phyloP scores from a whole-genome alignment of 2,113 vertebrate genomes.

The Coracopsis vasa region DNA sequence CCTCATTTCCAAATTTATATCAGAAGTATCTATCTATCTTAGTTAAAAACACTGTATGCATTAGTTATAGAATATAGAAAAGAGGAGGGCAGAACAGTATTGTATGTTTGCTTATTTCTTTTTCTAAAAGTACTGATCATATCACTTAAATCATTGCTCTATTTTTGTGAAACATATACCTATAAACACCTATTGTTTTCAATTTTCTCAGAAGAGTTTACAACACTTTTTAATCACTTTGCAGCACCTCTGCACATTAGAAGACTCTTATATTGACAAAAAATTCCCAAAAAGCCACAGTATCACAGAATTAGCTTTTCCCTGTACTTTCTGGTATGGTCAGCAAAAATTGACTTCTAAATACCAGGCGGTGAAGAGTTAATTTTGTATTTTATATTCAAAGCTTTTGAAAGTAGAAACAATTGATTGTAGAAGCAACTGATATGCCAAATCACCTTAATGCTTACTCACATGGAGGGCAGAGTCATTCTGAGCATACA shows the following conservation, averaged over 20 bases:
- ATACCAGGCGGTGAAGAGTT: not conserved
- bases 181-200: not conserved
- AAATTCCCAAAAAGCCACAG: too few relatives aligned
- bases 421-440: not conserved
- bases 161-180: not conserved
- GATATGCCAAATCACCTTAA: not conserved
- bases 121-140: not conserved
- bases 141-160: not conserved
- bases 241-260: not conserved
- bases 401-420: not conserved
- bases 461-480: not conserved
- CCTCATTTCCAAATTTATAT: slow-evolving; percentile 14
- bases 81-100: not conserved
- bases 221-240: not conserved
- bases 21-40: not conserved
- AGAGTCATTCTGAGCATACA: not conserved
- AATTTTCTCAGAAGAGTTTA: not conserved
- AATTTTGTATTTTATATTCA: not conserved
- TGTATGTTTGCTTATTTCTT: not conserved
- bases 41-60: not conserved
- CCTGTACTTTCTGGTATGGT: not conserved
- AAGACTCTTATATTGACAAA: not conserved
- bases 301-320: not conserved
- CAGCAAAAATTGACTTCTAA: not conserved
- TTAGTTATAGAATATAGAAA: not conserved